Evolutionary conservation across 2,888 invertebrate genomes (phyloP), one percentile per base, ranked within the genome.

Genomic region (Ophion slaviceki): DNA sequence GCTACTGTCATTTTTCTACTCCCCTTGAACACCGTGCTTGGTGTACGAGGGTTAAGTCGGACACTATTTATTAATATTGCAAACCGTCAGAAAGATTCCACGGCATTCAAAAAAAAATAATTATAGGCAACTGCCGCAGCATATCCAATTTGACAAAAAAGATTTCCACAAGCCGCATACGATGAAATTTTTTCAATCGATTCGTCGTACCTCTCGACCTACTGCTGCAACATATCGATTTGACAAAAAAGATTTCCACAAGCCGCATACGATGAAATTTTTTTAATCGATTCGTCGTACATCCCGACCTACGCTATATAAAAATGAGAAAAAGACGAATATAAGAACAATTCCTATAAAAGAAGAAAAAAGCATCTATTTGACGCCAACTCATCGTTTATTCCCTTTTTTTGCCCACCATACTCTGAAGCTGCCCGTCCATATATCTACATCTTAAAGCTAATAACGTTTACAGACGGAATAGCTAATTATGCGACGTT

Each of bases 381-480:
- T 40, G 36, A 40, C n/a, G 10, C 17, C 14, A 3, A 14, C 14
- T 47, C 10, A 67, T 67, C 8, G 1, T 40, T 17, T n/a, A 40
- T n/a, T 67, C 14, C n/a, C 47, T 20, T 45, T 45, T 47, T 68
- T 24, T 14, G 20, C 20, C 2, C 8, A n/a, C 20, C 11, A 11
- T 47, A 11, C 24, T 24, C 20, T 32, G n/a, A 57, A 53, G 28
- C 59, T 32, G n/a, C 59, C 17, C 72, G 5, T 40, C 28, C 17
- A 20, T 8, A 40, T 70, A 28, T 32, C 7, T 32, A 3, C 66
- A 24, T 78, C 61, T 24, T 14, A 8, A 11, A 20, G 14, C 28
- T n/a, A 36, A 14, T 61, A n/a, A 14, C n/a, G 59, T 79, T 53
- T 74, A 80, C 80, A 74, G 17, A 72, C 14, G 40, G 72, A 80